phyloP scores from a whole-genome alignment of 2,888 invertebrate species.

The Linhomoeus sp. region DNA sequence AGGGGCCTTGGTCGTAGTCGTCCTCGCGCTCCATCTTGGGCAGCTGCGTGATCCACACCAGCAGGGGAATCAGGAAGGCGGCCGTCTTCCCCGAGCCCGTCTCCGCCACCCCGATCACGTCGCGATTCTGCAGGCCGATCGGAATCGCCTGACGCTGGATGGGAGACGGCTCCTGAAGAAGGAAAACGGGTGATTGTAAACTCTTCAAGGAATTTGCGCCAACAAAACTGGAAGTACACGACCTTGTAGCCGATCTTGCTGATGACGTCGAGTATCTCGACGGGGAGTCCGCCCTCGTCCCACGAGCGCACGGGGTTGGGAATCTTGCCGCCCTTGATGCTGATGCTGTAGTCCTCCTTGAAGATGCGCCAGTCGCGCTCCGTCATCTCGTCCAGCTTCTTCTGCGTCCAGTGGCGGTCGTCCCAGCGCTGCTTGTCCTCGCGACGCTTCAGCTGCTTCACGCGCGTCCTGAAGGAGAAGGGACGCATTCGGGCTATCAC shows the following conservation, averaged over 20 bases:
- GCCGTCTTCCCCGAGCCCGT: conserved; percentile 97
- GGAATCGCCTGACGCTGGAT: conserved; percentile 98
- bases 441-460: conserved; percentile 75
- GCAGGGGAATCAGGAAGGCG: conserved; percentile 84
- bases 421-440: conserved; percentile 98
- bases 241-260: conserved; percentile 86
- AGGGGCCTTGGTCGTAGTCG: conserved; percentile 44
- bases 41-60: conserved; percentile 91
- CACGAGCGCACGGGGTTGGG: conserved; percentile 86
- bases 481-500: background rate
- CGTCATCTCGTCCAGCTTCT: conserved; percentile 78
- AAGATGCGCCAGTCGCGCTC: conserved; percentile 99
- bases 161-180: conserved; percentile 70
- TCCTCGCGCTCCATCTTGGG: conserved; percentile 61
- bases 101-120: conserved; percentile 97
- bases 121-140: conserved; percentile 52
- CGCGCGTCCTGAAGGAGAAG: conserved; percentile 39
- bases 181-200: background rate
- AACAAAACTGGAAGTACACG: background rate
- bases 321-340: conserved; percentile 81
- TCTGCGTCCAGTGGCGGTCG: conserved; percentile 96
- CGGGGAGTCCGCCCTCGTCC: conserved; percentile 75
- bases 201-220: conserved; percentile 1
- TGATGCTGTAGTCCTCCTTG: conserved; percentile 85
- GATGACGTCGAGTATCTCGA: conserved; percentile 77